Conservation (phyloP, 1,140 invertebrate genomes). For the Psix sp. region DNA sequence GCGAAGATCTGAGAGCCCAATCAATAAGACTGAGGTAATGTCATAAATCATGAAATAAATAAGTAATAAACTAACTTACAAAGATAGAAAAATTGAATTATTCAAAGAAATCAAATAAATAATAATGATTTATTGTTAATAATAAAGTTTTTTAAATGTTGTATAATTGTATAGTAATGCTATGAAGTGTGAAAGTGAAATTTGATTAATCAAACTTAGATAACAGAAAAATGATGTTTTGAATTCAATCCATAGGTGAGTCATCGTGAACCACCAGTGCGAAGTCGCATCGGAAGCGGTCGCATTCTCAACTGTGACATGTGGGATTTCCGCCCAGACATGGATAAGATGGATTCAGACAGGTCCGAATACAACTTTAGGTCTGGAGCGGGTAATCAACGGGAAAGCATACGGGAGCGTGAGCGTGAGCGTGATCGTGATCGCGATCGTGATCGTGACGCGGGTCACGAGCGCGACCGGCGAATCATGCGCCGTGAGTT, state of each 20-base stretch:
- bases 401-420: slow-evolving; percentile 46
- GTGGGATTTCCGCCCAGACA: slow-evolving; percentile 77
- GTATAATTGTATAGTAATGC: too few relatives aligned
- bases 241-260: slow-evolving; percentile 70
- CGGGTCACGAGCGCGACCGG: slow-evolving; percentile 54
- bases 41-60: slow-evolving; percentile 2
- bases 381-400: slow-evolving; percentile 68
- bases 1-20: slow-evolving; percentile 78
- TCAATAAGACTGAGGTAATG: slow-evolving; percentile 75
- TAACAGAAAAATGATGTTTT: neutral
- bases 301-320: slow-evolving; percentile 84
- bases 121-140: neutral
- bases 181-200: too few relatives aligned
- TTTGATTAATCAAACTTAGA: too few relatives aligned
- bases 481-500: slow-evolving; percentile 32
- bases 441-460: slow-evolving; percentile 60
- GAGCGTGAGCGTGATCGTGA: slow-evolving; percentile 53
- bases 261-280: slow-evolving; percentile 76
- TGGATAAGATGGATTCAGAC: slow-evolving; percentile 74
- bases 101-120: neutral
- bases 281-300: slow-evolving; percentile 85
- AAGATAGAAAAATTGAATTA: neutral
- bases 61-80: neutral
- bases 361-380: slow-evolving; percentile 71
- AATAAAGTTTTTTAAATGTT: too few relatives aligned